These are phyloP conservation scores for Oncopeltus fasciatus DNA, from an alignment of 1,140 invertebrate genomes.

Conservation along the genomic window DNA sequence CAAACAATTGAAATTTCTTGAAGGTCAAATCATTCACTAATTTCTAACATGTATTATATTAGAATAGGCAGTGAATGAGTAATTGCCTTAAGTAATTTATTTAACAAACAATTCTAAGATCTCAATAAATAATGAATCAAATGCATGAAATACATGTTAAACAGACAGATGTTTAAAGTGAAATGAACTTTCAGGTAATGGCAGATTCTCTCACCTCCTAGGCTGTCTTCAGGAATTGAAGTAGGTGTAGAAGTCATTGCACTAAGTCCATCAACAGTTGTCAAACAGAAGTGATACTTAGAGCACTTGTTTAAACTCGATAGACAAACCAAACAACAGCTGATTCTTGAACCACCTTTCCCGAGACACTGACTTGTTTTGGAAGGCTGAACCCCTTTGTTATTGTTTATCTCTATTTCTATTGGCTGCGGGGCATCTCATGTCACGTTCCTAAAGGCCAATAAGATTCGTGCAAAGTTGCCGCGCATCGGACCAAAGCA, in stretches of 20 bases:
- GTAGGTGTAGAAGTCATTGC: constrained; percentile 11
- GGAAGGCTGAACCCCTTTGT: constrained; percentile 1
- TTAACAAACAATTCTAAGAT: too few species aligned
- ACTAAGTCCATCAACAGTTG: background rate
- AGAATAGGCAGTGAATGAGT: too few species aligned
- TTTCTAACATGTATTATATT: too few species aligned
- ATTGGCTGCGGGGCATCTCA: background rate
- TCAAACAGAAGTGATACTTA: background rate
- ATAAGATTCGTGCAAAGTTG: background rate
- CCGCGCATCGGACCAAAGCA: too few species aligned
- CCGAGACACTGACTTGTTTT: background rate
- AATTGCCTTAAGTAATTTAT: too few species aligned
- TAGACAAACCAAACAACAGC: background rate
- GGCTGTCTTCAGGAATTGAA: constrained; percentile 8
- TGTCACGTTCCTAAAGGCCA: background rate
- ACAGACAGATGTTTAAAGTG: too few species aligned
- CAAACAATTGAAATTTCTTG: too few species aligned
- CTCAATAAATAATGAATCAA: too few species aligned
- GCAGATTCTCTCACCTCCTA: constrained; percentile 12
- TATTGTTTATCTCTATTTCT: constrained; percentile 3
- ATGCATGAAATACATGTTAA: too few species aligned
- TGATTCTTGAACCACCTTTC: background rate
- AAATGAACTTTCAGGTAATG: too few species aligned
- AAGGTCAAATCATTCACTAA: too few species aligned
- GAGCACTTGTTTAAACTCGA: too few species aligned